Evolutionary conservation across 2,797 vertebrate species (phyloP).

Genomic region (Pangasius macronema): DNA sequence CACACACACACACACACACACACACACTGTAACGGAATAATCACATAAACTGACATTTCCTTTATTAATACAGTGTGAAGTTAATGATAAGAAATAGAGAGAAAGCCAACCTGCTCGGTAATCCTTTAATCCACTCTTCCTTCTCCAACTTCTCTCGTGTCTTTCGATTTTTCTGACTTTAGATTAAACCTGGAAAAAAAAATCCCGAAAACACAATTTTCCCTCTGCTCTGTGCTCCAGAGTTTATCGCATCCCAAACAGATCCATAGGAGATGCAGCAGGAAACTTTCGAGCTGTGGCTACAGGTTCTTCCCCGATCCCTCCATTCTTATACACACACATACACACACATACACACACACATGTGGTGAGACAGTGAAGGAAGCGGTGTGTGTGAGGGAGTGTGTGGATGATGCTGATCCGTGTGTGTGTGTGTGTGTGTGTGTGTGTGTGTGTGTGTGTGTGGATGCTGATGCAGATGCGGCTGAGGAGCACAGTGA

Average conservation of each 20-base stretch:
- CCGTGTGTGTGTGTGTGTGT: background rate
- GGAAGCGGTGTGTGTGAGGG: background rate
- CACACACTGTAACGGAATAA: background rate
- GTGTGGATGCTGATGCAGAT: conserved; percentile 17
- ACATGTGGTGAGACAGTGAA: background rate
- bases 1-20: conserved; percentile 17
- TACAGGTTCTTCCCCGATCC: conserved; percentile 1
- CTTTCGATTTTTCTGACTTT: background rate
- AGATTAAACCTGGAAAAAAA: background rate
- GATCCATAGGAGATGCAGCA: background rate
- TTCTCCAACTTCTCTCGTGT: background rate
- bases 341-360: background rate
- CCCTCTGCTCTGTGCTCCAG: background rate
- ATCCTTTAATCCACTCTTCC: background rate
- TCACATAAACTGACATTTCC: background rate
- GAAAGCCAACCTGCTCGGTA: background rate
- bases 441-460: background rate
- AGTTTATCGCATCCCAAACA: background rate
- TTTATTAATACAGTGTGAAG: background rate
- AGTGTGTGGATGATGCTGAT: background rate
- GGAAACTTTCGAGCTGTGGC: conserved; percentile 16
- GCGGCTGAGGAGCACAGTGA: conserved; percentile 12
- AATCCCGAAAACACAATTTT: background rate
- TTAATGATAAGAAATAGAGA: background rate
- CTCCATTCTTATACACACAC: conserved; percentile 10